phyloP scores from a whole-genome alignment of 2,113 vertebrate genomes.

The Syngnathus typhle region DNA sequence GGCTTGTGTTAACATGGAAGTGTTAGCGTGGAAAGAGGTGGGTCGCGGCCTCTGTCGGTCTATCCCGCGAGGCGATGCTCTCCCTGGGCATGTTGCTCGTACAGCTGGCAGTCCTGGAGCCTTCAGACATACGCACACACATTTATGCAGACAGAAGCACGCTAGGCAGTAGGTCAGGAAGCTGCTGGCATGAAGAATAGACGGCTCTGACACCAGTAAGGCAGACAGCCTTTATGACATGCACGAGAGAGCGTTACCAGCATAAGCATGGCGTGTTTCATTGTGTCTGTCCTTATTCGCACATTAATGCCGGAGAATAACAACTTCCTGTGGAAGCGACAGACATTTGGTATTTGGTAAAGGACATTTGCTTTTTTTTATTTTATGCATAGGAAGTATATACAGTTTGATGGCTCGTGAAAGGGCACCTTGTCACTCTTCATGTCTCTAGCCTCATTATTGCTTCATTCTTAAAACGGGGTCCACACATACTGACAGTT shows the following conservation, averaged over 20 bases:
- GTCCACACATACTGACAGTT: no score
- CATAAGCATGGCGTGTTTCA: slow-evolving; percentile 42
- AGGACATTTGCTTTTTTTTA: not conserved
- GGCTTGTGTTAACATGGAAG: slow-evolving; percentile 45
- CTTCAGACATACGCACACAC: slow-evolving; percentile 35
- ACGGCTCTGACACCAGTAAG: slow-evolving; percentile 55
- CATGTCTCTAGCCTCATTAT: no score
- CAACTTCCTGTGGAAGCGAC: not conserved
- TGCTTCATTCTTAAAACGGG: no score
- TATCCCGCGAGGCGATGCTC: slow-evolving; percentile 38
- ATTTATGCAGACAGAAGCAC: slow-evolving; percentile 47
- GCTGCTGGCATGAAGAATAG: slow-evolving; percentile 55
- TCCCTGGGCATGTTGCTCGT: slow-evolving; percentile 49
- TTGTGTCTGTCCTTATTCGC: slow-evolving; percentile 4
- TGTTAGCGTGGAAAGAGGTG: slow-evolving; percentile 55
- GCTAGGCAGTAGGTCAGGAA: slow-evolving; percentile 56
- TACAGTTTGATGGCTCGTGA: no score
- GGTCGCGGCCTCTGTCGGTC: slow-evolving; percentile 37
- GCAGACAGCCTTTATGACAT: slow-evolving; percentile 42
- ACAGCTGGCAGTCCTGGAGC: slow-evolving; percentile 55
- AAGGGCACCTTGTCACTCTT: no score
- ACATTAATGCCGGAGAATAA: slow-evolving; percentile 5
- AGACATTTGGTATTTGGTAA: not conserved
- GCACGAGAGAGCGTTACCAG: slow-evolving; percentile 32
- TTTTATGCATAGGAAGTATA: not conserved